Base-by-base conservation (phyloP, 2,797 vertebrate species). In the Catharus ustulatus region DNA sequence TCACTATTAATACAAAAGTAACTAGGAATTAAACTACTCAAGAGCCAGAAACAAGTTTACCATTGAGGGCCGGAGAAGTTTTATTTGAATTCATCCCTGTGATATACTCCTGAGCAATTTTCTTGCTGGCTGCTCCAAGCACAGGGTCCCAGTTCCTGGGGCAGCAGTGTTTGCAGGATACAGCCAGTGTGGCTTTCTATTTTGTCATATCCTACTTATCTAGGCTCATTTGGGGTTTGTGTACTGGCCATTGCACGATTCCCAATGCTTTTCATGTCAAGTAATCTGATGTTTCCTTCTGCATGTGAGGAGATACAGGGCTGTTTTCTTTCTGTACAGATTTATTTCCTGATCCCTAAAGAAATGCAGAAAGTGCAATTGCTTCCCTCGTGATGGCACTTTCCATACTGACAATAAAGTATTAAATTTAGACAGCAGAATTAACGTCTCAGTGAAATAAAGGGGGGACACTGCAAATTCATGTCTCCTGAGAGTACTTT, bases 281-380 rank as follows among this genome's bases (percentile, higher is more conserved):
- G 23, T 34, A 69, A 48, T 48, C 34, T 61, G 29, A n/a, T 63
- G 49, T 57, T 93, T 82, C n/a, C 21, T 46, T 38, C n/a, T 75
- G 27, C 17, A 27, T 2, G 0, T 14, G 36, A 84, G 26, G 29
- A 48, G 48, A 42, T 58, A 19, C 0, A 1, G 38, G 20, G 26
- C 40, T 68, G 16, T 57, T 92, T 62, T 38, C 40, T 68, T 34
- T 79, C 66, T 46, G 3, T 42, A 54, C 17, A 61, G 58, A 80
- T 82, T 81, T 64, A 40, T 68, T 92, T 87, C 62, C 43, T 57
- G n/a, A 69, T 82, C 61, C 40, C 48, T 76, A n/a, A 45, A 66
- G 59, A 87, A 90, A 93, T 64, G 34, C 36, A 81, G 69, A 51
- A 94, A 76, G 36, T 76, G 48, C 36, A 61, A 51, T 78, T 64